Evolutionary conservation across 1,140 invertebrate species (phyloP).

Genomic region (Drosophila nikananu): DNA sequence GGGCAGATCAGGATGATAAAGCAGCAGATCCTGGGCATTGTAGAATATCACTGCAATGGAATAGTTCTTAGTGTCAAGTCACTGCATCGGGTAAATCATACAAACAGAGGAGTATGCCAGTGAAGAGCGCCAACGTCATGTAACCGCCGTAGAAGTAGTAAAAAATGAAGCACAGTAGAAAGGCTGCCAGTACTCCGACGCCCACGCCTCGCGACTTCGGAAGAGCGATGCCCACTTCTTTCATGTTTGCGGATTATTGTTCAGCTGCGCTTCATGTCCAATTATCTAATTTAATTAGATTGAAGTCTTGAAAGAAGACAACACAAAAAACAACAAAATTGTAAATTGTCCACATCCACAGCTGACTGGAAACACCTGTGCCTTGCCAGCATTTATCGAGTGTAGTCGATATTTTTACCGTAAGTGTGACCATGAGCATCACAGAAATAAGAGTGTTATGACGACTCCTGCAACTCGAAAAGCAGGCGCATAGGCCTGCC

Average conservation of each 20-base stretch:
- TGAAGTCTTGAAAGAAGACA: slow-evolving; percentile 16
- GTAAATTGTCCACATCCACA: slow-evolving; percentile 30
- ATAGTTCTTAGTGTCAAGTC: background rate
- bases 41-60: slow-evolving; percentile 90
- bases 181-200: slow-evolving; percentile 61
- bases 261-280: slow-evolving; percentile 56
- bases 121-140: slow-evolving; percentile 89
- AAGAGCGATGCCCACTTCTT: slow-evolving; percentile 76
- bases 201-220: slow-evolving; percentile 75
- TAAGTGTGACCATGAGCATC: background rate
- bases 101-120: slow-evolving; percentile 89
- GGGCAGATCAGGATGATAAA: slow-evolving; percentile 96
- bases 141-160: slow-evolving; percentile 94
- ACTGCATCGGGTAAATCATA: slow-evolving; percentile 19
- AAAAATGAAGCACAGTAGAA: slow-evolving; percentile 87
- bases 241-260: slow-evolving; percentile 53
- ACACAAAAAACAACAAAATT: slow-evolving; percentile 21
- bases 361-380: slow-evolving; percentile 36
- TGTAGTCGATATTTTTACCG: background rate
- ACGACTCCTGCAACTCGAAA: background rate
- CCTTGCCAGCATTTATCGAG: slow-evolving; percentile 14
- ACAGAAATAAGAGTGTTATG: background rate
- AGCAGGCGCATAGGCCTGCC: background rate
- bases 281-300: slow-evolving; percentile 28
- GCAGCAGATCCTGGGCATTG: slow-evolving; percentile 92